These are phyloP conservation scores for Ascidia mentula DNA, from an alignment of 23 tunicate species.

Conservation along the genomic window DNA sequence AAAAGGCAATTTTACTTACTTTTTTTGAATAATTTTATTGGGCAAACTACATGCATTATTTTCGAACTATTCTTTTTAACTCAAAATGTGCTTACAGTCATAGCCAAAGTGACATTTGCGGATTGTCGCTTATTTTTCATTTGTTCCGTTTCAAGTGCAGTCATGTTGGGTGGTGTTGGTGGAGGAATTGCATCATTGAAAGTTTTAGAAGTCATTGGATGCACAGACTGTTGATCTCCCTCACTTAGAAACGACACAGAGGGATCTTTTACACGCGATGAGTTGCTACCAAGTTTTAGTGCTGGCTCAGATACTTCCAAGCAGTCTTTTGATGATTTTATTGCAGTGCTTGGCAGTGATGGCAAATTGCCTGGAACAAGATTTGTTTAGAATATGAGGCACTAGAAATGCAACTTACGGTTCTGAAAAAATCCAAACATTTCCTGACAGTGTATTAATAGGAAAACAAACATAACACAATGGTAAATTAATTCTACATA, in stretches of 20 bases:
- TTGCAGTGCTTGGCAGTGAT: not conserved
- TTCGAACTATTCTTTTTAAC: too few species aligned
- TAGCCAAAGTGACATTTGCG: not conserved
- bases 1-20: too few species aligned
- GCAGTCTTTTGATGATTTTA: not conserved
- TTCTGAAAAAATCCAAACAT: not conserved
- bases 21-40: too few species aligned
- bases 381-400: not conserved
- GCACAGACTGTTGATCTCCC: not conserved
- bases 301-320: not conserved
- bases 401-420: too few species aligned
- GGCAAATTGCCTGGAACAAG: not conserved
- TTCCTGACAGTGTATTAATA: not conserved
- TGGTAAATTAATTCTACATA: not conserved
- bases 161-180: not conserved
- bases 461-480: too few species aligned
- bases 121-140: not conserved
- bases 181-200: not conserved
- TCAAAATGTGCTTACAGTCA: too few species aligned
- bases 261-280: not conserved
- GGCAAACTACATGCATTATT: too few species aligned
- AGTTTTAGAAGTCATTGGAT: not conserved
- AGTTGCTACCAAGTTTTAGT: not conserved
- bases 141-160: not conserved
- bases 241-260: not conserved